Base-by-base conservation (phyloP, 2,888 invertebrate genomes). In the Stenoptilia bipunctidactyla region DNA sequence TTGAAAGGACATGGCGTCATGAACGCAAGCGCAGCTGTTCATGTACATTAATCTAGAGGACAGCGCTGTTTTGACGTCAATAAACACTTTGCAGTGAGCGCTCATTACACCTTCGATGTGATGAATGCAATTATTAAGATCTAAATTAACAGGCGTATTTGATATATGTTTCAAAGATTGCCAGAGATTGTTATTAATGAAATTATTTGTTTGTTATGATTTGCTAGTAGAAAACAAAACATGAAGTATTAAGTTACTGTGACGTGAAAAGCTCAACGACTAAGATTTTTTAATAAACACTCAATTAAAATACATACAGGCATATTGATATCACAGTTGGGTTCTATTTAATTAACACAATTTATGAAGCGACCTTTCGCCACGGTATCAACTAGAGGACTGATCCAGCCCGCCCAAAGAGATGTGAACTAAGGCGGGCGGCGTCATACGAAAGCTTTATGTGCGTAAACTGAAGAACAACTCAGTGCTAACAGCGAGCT, bases 351-450 rank as follows among this genome's bases (percentile, higher is more conserved):
- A 42, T 48, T 48, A 49, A 51, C 67, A 68, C 72, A 57, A 46
- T 46, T 49, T 30, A 50, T n/a, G 57, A 58, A 54, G 55, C 80
- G 65, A 66, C 75, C 65, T 67, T 58, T 60, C 76, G 52, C 60
- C 48, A 43, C 65, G 66, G 54, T 65, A 60, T 65, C 75, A 20
- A 30, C 30, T 30, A 30, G 12, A 8, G 30, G 53, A 59, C 59
- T 54, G 64, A 83, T 51, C 48, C 70, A 68, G 75, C 72, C 79
- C 80, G 80, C 79, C 80, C 65, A 72, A 30, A 30, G 30, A 52
- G 51, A 47, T 50, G 30, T 50, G 65, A 64, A 72, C 66, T 69
- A 30, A 30, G 71, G 73, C 68, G 68, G 69, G 59, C 58, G 60
- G 67, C 30, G 30, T 30, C 30, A 30, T 10, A 30, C 30, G n/a